Evolutionary conservation across 2,888 invertebrate species (phyloP).

Genomic region (Clusia tigrina): DNA sequence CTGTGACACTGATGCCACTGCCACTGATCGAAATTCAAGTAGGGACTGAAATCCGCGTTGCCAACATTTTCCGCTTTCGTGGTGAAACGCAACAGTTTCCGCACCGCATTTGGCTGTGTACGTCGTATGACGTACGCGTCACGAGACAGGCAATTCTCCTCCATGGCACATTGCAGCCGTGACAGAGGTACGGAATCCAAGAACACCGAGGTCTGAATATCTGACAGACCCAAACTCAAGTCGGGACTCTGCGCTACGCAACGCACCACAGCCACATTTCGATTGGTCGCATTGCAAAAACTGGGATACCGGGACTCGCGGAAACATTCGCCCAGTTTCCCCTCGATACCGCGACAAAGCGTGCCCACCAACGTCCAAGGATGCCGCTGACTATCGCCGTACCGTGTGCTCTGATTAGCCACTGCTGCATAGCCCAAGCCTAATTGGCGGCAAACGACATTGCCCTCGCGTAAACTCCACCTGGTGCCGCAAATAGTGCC

Average conservation of each 20-base stretch:
- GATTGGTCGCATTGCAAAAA: slow-evolving; percentile 41
- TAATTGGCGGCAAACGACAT: slow-evolving; percentile 54
- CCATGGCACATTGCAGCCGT: slow-evolving; percentile 53
- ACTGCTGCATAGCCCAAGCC: slow-evolving; percentile 50
- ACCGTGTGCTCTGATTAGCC: slow-evolving; percentile 42
- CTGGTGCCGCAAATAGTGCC: slow-evolving; percentile 51
- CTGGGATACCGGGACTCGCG: slow-evolving; percentile 47
- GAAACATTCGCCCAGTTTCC: slow-evolving; percentile 43
- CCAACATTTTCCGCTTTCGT: slow-evolving; percentile 55
- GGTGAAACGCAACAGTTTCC: slow-evolving; percentile 52
- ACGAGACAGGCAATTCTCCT: slow-evolving; percentile 51
- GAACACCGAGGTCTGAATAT: slow-evolving; percentile 45
- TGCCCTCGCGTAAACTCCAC: slow-evolving; percentile 54
- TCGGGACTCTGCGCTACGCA: slow-evolving; percentile 49
- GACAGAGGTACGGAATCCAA: slow-evolving; percentile 50
- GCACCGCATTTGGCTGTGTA: slow-evolving; percentile 44
- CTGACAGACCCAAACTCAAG: slow-evolving; percentile 46
- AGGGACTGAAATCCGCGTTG: slow-evolving; percentile 53
- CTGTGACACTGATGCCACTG: slow-evolving; percentile 55
- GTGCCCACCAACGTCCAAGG: slow-evolving; percentile 54
- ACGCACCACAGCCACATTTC: slow-evolving; percentile 49
- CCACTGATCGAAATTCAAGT: slow-evolving; percentile 56
- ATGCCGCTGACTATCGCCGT: slow-evolving; percentile 32
- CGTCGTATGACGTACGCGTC: slow-evolving; percentile 52
- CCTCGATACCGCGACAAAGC: slow-evolving; percentile 50